These are phyloP conservation scores for Phymatocera aterrima DNA, from an alignment of 2,888 invertebrate species.

Conservation along the genomic window DNA sequence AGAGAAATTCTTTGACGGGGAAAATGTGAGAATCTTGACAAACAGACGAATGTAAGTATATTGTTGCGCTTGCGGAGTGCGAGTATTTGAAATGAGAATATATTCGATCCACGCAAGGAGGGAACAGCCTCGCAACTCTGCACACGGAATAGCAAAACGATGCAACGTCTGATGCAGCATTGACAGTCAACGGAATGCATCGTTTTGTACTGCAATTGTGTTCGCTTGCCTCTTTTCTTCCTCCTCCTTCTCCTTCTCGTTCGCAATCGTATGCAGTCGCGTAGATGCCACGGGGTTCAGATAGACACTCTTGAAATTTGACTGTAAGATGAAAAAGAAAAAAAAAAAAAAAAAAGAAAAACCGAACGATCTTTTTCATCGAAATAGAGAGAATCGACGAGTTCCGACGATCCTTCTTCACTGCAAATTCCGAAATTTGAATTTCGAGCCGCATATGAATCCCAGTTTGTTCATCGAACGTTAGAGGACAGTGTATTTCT, in stretches of 20 bases:
- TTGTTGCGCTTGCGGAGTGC: neutral
- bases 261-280: neutral
- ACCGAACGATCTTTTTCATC: neutral
- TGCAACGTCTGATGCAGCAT: constrained; percentile 60
- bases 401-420: no score
- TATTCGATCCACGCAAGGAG: constrained; percentile 70
- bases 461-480: no score
- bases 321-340: no score
- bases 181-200: constrained; percentile 70
- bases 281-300: neutral
- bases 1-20: constrained; percentile 20
- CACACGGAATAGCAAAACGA: constrained; percentile 70
- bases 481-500: no score
- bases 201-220: constrained; percentile 49
- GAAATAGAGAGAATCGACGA: no score
- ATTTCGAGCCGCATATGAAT: no score
- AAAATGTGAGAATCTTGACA: neutral
- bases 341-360: neutral
- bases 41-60: neutral
- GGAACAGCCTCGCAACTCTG: constrained; percentile 57
- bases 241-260: no score
- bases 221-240: no score
- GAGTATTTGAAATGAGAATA: constrained; percentile 76
- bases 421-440: no score
- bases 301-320: neutral